Percentiles rank a stretch among this genome's conserved stretches.
phyloP scores from a whole-genome alignment of 2,888 invertebrate species.

The Coleophora deauratella region DNA sequence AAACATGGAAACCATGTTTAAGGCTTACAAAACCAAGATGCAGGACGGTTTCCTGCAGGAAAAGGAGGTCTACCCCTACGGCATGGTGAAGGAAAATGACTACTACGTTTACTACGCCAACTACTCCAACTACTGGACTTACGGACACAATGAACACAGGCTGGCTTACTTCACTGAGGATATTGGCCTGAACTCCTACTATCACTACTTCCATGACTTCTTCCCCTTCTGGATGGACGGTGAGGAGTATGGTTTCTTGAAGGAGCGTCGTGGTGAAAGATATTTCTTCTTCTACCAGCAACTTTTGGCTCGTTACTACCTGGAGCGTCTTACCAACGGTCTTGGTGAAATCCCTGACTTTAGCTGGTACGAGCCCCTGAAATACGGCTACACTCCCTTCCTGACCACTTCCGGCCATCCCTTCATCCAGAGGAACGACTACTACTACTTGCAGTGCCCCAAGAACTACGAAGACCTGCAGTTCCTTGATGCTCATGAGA shows the following conservation, averaged over 20 bases:
- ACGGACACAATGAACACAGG: conserved; percentile 72
- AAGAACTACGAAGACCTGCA: conserved; percentile 54
- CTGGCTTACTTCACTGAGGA: conserved; percentile 82
- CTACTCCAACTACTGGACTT: conserved; percentile 68
- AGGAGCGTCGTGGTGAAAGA: conserved; percentile 76
- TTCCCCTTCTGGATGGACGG: conserved; percentile 77
- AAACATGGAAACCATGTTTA: conserved; percentile 50
- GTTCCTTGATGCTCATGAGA: conserved; percentile 76
- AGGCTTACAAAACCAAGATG: conserved; percentile 66
- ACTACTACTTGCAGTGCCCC: conserved; percentile 75
- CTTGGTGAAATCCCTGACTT: conserved; percentile 75
- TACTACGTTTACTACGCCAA: conserved; percentile 70
- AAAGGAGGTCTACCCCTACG: conserved; percentile 42
- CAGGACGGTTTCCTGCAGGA: conserved; percentile 36
- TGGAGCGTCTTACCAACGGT: conserved; percentile 79
- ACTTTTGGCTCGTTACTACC: conserved; percentile 78
- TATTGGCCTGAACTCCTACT: conserved; percentile 78
- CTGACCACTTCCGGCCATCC: conserved; percentile 38
- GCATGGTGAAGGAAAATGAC: conserved; percentile 49
- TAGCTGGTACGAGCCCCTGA: conserved; percentile 76
- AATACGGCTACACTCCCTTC: conserved; percentile 43
- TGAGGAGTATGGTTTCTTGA: conserved; percentile 31
- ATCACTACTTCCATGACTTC: conserved; percentile 77
- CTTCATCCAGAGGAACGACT: conserved; percentile 72
- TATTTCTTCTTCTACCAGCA: conserved; percentile 80